Base-by-base conservation (phyloP, 1,140 invertebrate species). In the Phymastichus coffea region DNA sequence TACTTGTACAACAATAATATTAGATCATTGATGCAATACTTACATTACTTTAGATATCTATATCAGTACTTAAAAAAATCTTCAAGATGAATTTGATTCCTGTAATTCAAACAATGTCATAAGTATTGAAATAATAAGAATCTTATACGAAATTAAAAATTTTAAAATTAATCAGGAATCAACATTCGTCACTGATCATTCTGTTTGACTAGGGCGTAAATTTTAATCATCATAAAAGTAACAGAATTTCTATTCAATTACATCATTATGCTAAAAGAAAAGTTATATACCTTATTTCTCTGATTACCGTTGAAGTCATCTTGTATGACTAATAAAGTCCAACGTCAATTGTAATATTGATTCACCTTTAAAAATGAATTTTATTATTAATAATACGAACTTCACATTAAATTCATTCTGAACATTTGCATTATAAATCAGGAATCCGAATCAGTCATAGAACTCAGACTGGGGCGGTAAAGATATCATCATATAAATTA, bases 401-500 rank as follows among this genome's bases (percentile, higher is more conserved):
- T n/a, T n/a, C n/a, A n/a, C n/a, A n/a, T n/a, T n/a, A n/a, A n/a
- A n/a, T n/a, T n/a, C n/a, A n/a, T n/a, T n/a, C n/a, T n/a, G n/a
- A n/a, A n/a, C n/a, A n/a, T n/a, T n/a, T n/a, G n/a, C n/a, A n/a
- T n/a, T n/a, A n/a, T n/a, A n/a, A n/a, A 4, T 64, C 60, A 67
- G 60, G 22, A 47, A 48, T 64, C 57, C 61, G 63, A 69, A 63
- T 73, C 71, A 65, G 14, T 74, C 72, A 74, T 19, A 57, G 53
- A 57, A 30, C 1, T 73, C 72, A 73, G 72, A 70, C 72, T 74
- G 72, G 72, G 72, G 72, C 70, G 62, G 61, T 74, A 70, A 47
- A 37, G 14, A 22, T 41, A 26, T 35, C 63, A 68, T 68, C 71
- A 72, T 66, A 57, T 38, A 4, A 46, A 52, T 22, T 49, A 35